Evolutionary conservation across 2,888 invertebrate genomes (phyloP).

Genomic region (Platycheirus albimanus): DNA sequence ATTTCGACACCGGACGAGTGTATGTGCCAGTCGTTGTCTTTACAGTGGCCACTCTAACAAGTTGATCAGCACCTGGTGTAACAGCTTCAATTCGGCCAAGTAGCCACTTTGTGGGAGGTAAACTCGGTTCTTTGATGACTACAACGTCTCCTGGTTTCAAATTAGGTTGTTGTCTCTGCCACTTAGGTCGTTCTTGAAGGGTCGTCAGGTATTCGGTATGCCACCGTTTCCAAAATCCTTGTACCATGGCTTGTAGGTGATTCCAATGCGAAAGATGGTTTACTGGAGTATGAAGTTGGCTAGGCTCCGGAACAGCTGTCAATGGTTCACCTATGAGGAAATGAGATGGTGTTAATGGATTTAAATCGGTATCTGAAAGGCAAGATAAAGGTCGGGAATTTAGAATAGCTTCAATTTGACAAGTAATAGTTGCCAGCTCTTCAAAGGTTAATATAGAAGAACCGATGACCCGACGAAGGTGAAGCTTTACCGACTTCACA

Average conservation of each 20-base stretch:
- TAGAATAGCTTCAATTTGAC: constrained; percentile 16
- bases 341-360: constrained; percentile 18
- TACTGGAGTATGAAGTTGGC: no score
- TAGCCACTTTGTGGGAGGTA: constrained; percentile 6
- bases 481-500: not conserved
- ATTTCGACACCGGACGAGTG: constrained; percentile 1
- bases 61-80: not conserved
- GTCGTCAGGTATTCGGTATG: not conserved
- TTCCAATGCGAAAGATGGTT: not conserved
- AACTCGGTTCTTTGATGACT: not conserved
- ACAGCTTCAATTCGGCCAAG: constrained; percentile 14
- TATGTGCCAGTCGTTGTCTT: not conserved
- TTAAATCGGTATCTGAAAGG: constrained; percentile 2
- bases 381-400: constrained; percentile 29
- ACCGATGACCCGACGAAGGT: not conserved
- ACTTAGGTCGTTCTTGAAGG: not conserved
- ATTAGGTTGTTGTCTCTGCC: not conserved
- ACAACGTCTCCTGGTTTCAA: not conserved
- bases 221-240: not conserved
- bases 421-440: constrained; percentile 9
- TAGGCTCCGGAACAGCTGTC: no score
- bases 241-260: not conserved
- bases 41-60: constrained; percentile 16
- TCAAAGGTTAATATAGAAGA: constrained; percentile 39
- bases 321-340: constrained; percentile 28